Base-by-base conservation (phyloP, 92 coral and sea anemone genomes). In the Heliopora coerulea region DNA sequence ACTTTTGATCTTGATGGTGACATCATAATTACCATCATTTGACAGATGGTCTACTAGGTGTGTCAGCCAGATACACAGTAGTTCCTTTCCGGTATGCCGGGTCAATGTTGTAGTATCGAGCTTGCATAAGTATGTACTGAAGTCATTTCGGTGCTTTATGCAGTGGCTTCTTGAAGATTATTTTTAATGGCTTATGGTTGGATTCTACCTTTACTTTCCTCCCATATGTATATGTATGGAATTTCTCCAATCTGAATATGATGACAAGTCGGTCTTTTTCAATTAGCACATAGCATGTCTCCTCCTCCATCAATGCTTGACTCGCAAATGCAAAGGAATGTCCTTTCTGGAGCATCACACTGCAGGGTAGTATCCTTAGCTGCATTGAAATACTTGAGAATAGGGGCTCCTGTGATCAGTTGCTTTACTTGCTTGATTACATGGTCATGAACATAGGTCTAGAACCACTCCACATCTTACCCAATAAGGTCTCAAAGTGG, bases 261-360 rank as follows among this genome's bases (percentile, higher is more conserved):
- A 37, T 11, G 42, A 11, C 42, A 37, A 37, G 42, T 37, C 4
- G 42, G 4, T 37, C 42, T 37, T 37, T 37, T 37, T 37, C 42
- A 37, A 37, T 37, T 37, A 4, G 42, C 42, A 11, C 42, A 37
- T 37, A 37, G 42, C 42, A 11, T 11, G 42, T 37, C 59, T 52
- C 59, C 17, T 5, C 27, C 59, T 52, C 27, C 59, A 6, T 52
- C 59, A 52, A 52, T 52, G 59, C 59, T 24, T 6, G 59, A 24
- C 59, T 52, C 7, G 59, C 27, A n/a, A 5, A 52, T 5, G 59
- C 59, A 27, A 77, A 42, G 54, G n/a, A n/a, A n/a, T n/a, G n/a
- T n/a, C 67, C 12, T 33, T 23, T 77, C 74, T 15, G 82, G 62
- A n/a, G 82, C 82, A 50, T 77, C 74, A 41, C 82, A 77, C 33